A percentile compares a stretch with the other conserved stretches of the same genome.
These are phyloP conservation scores for Cryptoleucopteryx plumbea DNA, from an alignment of 2,113 vertebrate species.

Conservation along the genomic window DNA sequence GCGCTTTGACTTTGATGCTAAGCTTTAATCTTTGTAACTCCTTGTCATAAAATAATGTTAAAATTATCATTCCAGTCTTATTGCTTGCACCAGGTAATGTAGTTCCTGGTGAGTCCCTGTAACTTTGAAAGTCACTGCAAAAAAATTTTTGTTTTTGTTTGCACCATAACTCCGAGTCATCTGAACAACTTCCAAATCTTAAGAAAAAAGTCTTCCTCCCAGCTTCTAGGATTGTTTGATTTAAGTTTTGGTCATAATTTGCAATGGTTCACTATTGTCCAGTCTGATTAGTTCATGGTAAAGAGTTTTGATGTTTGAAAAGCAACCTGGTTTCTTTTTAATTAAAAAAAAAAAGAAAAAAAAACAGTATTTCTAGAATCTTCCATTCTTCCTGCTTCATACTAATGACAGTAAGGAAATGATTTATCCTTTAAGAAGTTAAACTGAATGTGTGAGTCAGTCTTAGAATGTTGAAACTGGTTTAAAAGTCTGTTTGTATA, in stretches of 20 bases:
- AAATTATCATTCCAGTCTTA: background rate
- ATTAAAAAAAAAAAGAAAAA: background rate
- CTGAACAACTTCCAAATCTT: background rate
- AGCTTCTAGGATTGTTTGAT: background rate
- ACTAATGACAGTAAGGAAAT: background rate
- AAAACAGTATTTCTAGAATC: background rate
- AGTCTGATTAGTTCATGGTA: background rate
- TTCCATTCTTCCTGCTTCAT: background rate
- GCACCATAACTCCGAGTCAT: background rate
- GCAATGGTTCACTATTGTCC: accelerated
- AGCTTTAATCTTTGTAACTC: background rate
- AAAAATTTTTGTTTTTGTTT: background rate
- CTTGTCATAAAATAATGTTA: background rate
- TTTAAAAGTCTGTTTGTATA: background rate
- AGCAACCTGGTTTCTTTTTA: background rate
- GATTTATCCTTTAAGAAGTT: background rate
- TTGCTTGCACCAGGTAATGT: background rate
- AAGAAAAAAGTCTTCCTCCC: background rate
- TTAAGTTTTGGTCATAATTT: background rate
- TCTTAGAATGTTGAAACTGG: background rate
- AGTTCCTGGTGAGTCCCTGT: background rate
- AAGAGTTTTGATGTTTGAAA: background rate
- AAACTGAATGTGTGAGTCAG: background rate
- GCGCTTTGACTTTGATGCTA: background rate
- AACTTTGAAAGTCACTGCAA: background rate